Conservation (phyloP, 2,113 vertebrate genomes). For the Callocephalon fimbriatum region DNA sequence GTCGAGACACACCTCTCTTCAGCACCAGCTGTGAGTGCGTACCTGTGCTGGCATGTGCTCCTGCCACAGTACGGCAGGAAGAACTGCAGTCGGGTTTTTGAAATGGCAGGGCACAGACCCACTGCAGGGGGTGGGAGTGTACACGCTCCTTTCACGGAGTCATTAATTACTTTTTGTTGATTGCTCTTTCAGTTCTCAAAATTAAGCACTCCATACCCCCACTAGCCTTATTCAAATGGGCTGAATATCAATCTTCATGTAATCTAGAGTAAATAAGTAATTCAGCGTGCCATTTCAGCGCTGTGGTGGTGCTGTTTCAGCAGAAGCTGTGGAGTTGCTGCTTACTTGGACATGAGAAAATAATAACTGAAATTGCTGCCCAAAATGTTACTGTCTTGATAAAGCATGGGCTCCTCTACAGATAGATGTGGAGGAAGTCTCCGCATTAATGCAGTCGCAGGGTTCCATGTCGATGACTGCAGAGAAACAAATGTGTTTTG, state of each 20-base stretch:
- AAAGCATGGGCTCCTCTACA: not conserved
- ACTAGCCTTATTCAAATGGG: not conserved
- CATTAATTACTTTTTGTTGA: not conserved
- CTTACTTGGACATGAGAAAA: not conserved
- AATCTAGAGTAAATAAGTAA: not conserved
- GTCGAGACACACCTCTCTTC: not conserved
- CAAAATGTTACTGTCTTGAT: not conserved
- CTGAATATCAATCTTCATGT: not conserved
- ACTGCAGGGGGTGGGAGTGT: not conserved
- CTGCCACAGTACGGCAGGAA: not conserved
- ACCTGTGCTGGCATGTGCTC: not conserved
- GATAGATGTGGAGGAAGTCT: not conserved
- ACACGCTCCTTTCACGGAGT: not conserved
- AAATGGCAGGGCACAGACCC: not conserved
- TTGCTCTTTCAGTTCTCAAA: not conserved
- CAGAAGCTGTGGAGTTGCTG: not conserved
- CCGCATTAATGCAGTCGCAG: not conserved
- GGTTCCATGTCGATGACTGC: constrained; percentile 2
- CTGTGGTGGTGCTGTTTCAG: not conserved
- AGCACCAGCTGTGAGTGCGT: not conserved
- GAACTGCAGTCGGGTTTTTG: not conserved
- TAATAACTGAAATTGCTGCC: not conserved
- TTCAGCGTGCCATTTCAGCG: not conserved
- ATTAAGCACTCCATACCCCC: rapidly evolving
- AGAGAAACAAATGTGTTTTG: not conserved